Evolutionary conservation across 2,888 invertebrate species (phyloP).

Genomic region (Trissonchulus sp.): DNA sequence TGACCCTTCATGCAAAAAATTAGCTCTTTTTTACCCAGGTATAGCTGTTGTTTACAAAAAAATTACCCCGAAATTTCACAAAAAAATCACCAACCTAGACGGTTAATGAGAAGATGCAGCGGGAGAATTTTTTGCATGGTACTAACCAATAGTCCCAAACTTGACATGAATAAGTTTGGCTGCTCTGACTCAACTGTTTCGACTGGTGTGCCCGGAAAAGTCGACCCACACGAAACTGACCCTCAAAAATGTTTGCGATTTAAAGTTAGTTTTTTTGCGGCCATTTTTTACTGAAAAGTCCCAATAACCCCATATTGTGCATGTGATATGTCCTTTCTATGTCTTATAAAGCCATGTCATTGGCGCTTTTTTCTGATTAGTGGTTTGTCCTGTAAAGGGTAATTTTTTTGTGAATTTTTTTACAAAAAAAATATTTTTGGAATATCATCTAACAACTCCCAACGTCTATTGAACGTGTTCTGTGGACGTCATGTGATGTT

Average conservation of each 20-base stretch:
- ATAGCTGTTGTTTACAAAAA: too few species aligned
- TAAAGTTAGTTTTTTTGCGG: not conserved
- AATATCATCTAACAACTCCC: not conserved
- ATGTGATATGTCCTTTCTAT: not conserved
- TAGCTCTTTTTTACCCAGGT: too few species aligned
- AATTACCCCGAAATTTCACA: constrained; percentile 1
- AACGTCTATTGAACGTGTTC: not conserved
- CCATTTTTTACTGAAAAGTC: not conserved
- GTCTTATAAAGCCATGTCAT: not conserved
- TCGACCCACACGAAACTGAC: not conserved
- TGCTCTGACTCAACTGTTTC: not conserved
- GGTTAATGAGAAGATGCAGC: not conserved
- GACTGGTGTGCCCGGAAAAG: not conserved
- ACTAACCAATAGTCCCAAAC: not conserved
- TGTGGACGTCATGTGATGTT: constrained; percentile 8
- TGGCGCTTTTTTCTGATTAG: not conserved
- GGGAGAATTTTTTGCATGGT: not conserved
- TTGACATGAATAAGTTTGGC: not conserved
- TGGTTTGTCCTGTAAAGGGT: not conserved
- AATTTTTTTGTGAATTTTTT: not conserved
- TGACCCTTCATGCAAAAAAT: too few species aligned
- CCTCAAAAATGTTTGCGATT: constrained; percentile 1
- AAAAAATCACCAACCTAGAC: not conserved
- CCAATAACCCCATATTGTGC: not conserved
- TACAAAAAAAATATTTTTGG: not conserved